Percentiles rank a stretch among this genome's conserved stretches.
These are phyloP conservation scores for Cephus rjabovi DNA, from an alignment of 2,888 invertebrate genomes.

Conservation along the genomic window DNA sequence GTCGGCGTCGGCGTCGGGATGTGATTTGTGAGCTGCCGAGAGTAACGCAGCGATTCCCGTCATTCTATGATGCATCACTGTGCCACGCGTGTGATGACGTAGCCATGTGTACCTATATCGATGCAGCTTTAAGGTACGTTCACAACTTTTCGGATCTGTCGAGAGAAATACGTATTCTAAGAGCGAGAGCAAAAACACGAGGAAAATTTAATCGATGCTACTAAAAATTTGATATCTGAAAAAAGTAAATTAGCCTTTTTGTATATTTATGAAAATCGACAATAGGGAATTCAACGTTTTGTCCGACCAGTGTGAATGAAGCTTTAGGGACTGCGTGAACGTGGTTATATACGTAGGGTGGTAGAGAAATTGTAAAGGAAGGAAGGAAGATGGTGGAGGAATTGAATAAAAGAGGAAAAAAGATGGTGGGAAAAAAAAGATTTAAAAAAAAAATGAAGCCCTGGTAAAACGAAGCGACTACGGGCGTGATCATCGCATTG, in stretches of 20 bases:
- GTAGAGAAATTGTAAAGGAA: conserved; percentile 9
- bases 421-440: conserved; percentile 12
- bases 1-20: conserved; percentile 15
- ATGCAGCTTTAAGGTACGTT: too few species aligned
- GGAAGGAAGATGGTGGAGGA: conserved; percentile 14
- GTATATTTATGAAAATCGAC: too few species aligned
- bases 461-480: conserved; percentile 18
- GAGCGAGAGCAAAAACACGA: too few species aligned
- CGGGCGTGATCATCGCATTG: conserved; percentile 49
- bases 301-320: neutral
- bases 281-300: neutral
- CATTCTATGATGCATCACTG: conserved; percentile 62
- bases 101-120: conserved; percentile 26
- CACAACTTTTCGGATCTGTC: too few species aligned
- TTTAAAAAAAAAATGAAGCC: conserved; percentile 12
- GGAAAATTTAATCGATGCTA: too few species aligned
- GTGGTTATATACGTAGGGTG: neutral
- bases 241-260: too few species aligned
- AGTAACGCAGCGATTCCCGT: conserved; percentile 52
- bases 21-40: conserved; percentile 56
- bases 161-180: too few species aligned
- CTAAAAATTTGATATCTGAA: too few species aligned
- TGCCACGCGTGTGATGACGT: conserved; percentile 57
- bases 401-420: conserved; percentile 3
- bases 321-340: neutral